A percentile compares a stretch with the other conserved stretches of the same genome.
phyloP scores from a whole-genome alignment of 2,113 vertebrate genomes.

The Mesocricetus auratus region DNA sequence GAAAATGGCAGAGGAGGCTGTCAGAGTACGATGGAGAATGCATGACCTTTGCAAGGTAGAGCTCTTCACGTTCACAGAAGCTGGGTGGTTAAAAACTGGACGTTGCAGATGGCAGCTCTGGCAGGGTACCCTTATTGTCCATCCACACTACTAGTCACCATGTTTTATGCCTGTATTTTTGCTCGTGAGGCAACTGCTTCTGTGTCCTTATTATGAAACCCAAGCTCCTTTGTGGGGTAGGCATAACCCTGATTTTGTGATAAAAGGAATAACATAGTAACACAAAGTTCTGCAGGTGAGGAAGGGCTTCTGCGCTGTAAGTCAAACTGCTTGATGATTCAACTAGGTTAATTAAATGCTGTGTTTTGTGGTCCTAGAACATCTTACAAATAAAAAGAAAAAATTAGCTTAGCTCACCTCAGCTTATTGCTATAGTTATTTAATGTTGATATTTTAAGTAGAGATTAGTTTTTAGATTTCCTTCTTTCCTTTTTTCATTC shows the following conservation, averaged over 20 bases:
- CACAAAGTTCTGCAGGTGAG: not conserved
- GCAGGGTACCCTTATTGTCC: not conserved
- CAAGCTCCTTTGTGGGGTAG: not conserved
- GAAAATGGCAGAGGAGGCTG: not conserved
- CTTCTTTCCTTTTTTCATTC: accelerated
- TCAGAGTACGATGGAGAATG: not conserved
- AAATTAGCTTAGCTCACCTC: conserved; percentile 40
- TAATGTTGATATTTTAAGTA: conserved; percentile 72
- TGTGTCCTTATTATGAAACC: conserved; percentile 16
- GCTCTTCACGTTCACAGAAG: not conserved
- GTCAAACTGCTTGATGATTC: not conserved
- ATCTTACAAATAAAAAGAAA: conserved; percentile 48
- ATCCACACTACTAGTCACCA: conserved; percentile 11
- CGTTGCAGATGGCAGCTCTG: not conserved
- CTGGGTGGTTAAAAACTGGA: not conserved
- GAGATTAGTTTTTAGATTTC: not conserved
- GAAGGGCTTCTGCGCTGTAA: not conserved
- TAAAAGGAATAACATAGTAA: not conserved
- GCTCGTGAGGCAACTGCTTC: not conserved
- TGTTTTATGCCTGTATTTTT: conserved; percentile 8
- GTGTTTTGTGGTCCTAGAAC: conserved; percentile 26
- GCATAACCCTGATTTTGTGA: not conserved
- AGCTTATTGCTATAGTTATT: conserved; percentile 59
- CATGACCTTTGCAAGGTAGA: not conserved
- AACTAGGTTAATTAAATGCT: conserved; percentile 1